These are phyloP conservation scores for Ypsolopha scabrella DNA, from an alignment of 2,888 invertebrate species.

Conservation along the genomic window DNA sequence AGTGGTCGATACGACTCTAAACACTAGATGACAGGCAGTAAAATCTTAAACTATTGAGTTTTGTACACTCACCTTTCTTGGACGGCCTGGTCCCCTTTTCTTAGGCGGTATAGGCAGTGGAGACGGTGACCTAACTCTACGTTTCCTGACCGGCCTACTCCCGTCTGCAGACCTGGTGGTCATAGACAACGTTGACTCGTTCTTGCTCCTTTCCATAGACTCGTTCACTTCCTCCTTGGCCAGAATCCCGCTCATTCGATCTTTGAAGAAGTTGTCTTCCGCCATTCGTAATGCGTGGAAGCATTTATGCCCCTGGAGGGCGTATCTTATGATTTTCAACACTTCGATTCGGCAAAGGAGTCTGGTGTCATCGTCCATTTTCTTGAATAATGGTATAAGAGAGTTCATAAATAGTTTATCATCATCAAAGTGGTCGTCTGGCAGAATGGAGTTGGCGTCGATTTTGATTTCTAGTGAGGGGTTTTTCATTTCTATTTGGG, in stretches of 20 bases:
- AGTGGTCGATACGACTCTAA: too few species aligned
- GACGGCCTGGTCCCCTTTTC: conserved; percentile 53
- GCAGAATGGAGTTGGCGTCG: conserved; percentile 49
- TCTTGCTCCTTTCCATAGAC: conserved; percentile 14
- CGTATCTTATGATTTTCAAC: conserved; percentile 48
- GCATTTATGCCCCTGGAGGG: conserved; percentile 45
- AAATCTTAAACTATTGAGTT: too few species aligned
- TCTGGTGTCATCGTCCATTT: conserved; percentile 57
- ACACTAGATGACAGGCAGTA: too few species aligned
- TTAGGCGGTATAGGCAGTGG: conserved; percentile 37
- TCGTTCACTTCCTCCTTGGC: conserved; percentile 32
- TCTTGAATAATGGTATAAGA: conserved; percentile 50
- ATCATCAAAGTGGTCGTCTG: conserved; percentile 56
- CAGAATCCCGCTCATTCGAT: conserved; percentile 28
- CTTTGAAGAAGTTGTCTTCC: conserved; percentile 41
- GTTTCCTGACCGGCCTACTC: conserved; percentile 48
- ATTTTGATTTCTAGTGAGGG: conserved; percentile 46
- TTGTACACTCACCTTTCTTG: conserved; percentile 53
- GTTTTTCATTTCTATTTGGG: conserved; percentile 21
- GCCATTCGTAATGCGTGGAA: conserved; percentile 43
- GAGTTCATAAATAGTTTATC: conserved; percentile 60
- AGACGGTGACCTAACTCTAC: conserved; percentile 27
- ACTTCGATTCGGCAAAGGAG: conserved; percentile 53
- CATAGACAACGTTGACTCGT: conserved; percentile 44
- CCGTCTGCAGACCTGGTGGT: conserved; percentile 57